A percentile compares a stretch with the other conserved stretches of the same genome.
Conservation (phyloP, 1,140 invertebrate genomes). For the Xylocopa sonorina region DNA sequence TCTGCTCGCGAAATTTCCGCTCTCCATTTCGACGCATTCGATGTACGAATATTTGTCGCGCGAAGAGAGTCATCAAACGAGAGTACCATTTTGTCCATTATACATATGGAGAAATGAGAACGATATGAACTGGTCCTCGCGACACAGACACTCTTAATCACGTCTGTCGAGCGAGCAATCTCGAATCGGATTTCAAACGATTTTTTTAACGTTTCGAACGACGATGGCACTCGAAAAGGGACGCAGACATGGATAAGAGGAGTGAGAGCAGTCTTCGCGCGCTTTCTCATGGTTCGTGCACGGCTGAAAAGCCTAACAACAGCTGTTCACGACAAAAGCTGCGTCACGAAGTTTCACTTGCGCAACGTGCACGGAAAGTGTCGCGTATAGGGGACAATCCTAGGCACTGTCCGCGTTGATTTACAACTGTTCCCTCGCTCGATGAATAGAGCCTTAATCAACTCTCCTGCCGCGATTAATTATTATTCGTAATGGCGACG, state of each 20-base stretch:
- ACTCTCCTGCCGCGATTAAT: slow-evolving; percentile 50
- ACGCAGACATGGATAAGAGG: not conserved
- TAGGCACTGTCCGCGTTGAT: slow-evolving; percentile 35
- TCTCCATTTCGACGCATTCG: not conserved
- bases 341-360: slow-evolving; percentile 38
- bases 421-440: slow-evolving; percentile 46
- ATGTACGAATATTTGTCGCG: not conserved
- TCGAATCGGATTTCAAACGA: too few species aligned
- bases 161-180: too few species aligned
- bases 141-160: too few species aligned
- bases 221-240: too few species aligned
- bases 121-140: too few species aligned
- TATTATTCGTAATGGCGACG: slow-evolving; percentile 43
- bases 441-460: slow-evolving; percentile 57
- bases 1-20: too few species aligned
- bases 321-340: slow-evolving; percentile 22
- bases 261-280: not conserved
- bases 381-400: slow-evolving; percentile 25
- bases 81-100: too few species aligned
- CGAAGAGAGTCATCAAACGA: too few species aligned
- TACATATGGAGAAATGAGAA: too few species aligned
- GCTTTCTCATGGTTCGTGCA: not conserved
- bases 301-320: slow-evolving; percentile 11
- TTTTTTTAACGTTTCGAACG: too few species aligned
- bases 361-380: slow-evolving; percentile 8